A percentile compares a stretch with the other conserved stretches of the same genome.
Evolutionary conservation across 2,797 vertebrate genomes (phyloP).

Genomic region (Enteromius mattozi): DNA sequence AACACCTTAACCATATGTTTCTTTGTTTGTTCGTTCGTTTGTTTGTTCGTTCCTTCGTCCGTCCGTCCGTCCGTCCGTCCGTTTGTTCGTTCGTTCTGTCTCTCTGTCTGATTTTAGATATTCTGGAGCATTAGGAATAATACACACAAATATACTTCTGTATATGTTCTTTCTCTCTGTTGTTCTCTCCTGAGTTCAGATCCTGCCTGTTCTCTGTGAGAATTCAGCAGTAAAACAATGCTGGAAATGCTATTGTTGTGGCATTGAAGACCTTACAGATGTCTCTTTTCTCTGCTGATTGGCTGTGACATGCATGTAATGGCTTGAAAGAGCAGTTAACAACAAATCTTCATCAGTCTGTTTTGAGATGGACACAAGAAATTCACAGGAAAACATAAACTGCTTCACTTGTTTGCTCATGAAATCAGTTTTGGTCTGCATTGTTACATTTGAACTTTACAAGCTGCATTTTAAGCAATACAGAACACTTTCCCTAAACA

Average conservation of each 20-base stretch:
- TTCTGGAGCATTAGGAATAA: background rate
- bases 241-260: background rate
- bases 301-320: conserved; percentile 1
- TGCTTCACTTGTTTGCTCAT: background rate
- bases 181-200: background rate
- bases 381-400: conserved; percentile 10
- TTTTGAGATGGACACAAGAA: conserved; percentile 3
- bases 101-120: background rate
- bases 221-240: background rate
- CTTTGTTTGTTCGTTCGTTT: background rate
- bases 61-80: no score
- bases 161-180: background rate
- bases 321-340: conserved; percentile 33
- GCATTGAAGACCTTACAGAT: background rate
- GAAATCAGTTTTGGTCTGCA: background rate
- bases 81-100: no score
- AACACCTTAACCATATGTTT: no score
- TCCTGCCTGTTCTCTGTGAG: background rate
- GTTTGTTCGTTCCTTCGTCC: no score
- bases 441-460: background rate
- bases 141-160: background rate
- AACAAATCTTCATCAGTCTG: conserved; percentile 6
- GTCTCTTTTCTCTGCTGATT: conserved; percentile 4
- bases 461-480: conserved; percentile 1
- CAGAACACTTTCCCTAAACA: background rate